phyloP scores from a whole-genome alignment of 2,113 vertebrate genomes.

The Gambusia holbrooki region DNA sequence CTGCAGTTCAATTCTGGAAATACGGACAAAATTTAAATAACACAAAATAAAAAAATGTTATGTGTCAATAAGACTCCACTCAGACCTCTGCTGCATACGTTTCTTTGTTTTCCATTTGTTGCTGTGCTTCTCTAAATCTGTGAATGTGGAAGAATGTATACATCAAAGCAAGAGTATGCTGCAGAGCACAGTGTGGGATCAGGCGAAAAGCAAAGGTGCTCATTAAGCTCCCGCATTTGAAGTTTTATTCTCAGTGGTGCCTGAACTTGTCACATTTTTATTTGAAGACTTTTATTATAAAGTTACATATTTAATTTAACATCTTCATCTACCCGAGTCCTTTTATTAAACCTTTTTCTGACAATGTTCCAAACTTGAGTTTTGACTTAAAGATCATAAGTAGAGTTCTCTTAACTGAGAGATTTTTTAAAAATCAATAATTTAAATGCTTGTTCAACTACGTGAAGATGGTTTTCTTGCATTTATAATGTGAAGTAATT shows the following conservation, averaged over 20 bases:
- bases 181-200: not conserved
- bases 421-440: not conserved
- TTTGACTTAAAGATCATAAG: not conserved
- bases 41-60: not conserved
- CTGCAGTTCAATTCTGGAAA: slow-evolving; percentile 20
- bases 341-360: not conserved
- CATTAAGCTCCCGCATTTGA: not conserved
- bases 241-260: not conserved
- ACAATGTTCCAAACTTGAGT: not conserved
- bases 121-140: slow-evolving; percentile 12
- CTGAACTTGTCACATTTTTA: not conserved
- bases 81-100: slow-evolving; percentile 6
- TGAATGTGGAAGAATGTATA: slow-evolving; percentile 13
- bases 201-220: slow-evolving; percentile 11
- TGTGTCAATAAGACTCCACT: slow-evolving; percentile 13
- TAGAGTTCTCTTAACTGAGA: not conserved
- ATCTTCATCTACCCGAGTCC: not conserved
- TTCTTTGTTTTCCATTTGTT: not conserved
- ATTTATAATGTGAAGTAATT: too few species aligned
- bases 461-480: too few species aligned
- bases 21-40: slow-evolving; percentile 7
- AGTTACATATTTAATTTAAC: not conserved
- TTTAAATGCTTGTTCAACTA: too few species aligned
- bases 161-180: slow-evolving; percentile 12
- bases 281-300: not conserved